Evolutionary conservation across 2,797 vertebrate species (phyloP).

Genomic region (Dendrocincla tyrannina): DNA sequence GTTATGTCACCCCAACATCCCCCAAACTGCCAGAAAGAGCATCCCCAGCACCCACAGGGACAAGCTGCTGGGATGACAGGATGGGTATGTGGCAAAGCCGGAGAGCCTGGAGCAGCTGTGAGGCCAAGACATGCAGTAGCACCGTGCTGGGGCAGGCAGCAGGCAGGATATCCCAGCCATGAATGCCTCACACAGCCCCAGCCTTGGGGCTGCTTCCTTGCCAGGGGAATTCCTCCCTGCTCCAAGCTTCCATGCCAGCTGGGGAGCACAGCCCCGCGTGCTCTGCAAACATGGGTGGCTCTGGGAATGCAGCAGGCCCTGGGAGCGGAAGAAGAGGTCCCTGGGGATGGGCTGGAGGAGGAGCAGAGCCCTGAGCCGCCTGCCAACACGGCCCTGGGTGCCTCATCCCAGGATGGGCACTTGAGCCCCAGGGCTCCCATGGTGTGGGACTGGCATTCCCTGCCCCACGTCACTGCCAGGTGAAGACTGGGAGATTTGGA

Average conservation of each 20-base stretch:
- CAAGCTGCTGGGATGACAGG: background rate
- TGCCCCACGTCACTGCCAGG: background rate
- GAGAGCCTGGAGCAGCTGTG: background rate
- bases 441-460: background rate
- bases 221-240: constrained; percentile 7
- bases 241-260: fast-evolving
- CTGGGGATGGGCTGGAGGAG: background rate
- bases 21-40: background rate
- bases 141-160: background rate
- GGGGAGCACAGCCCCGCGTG: background rate
- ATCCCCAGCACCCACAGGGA: background rate
- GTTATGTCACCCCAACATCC: background rate
- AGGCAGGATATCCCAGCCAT: background rate
- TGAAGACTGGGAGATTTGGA: background rate
- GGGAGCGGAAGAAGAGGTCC: background rate
- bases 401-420: background rate
- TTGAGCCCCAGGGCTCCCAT: fast-evolving
- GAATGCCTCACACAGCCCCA: background rate
- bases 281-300: background rate
- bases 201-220: background rate
- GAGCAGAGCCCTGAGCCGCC: background rate
- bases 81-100: fast-evolving
- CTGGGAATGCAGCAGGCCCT: background rate
- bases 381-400: fast-evolving
- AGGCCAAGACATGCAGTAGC: background rate